A percentile compares a stretch with the other conserved stretches of the same genome.
Conservation (phyloP, 2,888 invertebrate species). For the Nebria salina region DNA sequence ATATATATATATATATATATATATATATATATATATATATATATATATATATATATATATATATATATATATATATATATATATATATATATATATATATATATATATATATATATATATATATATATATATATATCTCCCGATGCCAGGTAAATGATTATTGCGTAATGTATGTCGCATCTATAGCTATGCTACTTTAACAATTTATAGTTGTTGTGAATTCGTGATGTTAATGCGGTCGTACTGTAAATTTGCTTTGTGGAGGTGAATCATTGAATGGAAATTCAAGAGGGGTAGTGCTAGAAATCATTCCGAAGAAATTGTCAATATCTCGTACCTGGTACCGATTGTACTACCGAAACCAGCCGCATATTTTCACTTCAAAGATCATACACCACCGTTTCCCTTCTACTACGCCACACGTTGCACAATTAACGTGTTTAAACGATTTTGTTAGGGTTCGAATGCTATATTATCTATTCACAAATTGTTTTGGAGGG, state of each 20-base stretch:
- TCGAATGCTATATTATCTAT: constrained; percentile 46
- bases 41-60: too few species aligned
- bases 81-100: too few species aligned
- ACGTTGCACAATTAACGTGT: constrained; percentile 55
- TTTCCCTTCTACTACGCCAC: constrained; percentile 42
- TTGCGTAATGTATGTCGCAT: too few species aligned
- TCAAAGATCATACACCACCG: constrained; percentile 25
- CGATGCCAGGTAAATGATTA: too few species aligned
- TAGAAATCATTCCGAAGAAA: constrained; percentile 51
- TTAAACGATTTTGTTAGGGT: constrained; percentile 55
- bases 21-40: too few species aligned
- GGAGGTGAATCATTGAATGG: constrained; percentile 4
- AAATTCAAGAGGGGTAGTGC: constrained; percentile 50
- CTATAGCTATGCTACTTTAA: background rate
- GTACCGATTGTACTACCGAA: constrained; percentile 52
- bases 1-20: too few species aligned
- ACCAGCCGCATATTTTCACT: constrained; percentile 31
- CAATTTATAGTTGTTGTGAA: background rate
- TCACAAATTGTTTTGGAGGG: constrained; percentile 29
- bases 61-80: too few species aligned
- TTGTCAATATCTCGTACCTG: constrained; percentile 61
- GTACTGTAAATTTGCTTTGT: background rate
- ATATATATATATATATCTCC: too few species aligned
- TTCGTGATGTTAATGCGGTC: constrained; percentile 11
- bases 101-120: too few species aligned